Evolutionary conservation across 2,888 invertebrate genomes (phyloP).

Genomic region (Terebella lapidaria): DNA sequence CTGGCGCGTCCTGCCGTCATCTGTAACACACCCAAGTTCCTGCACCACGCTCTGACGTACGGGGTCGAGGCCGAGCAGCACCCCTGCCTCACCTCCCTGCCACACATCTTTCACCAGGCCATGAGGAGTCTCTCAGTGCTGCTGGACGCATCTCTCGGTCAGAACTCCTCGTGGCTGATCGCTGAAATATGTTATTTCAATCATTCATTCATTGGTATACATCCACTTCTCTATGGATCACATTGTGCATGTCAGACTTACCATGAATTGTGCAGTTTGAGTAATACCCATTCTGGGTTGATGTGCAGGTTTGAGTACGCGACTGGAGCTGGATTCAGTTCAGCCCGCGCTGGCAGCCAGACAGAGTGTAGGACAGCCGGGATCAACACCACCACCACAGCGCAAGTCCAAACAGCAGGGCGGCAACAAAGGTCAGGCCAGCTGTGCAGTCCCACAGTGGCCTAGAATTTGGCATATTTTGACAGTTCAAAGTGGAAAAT

Average conservation of each 20-base stretch:
- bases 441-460: too few relatives aligned
- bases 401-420: background rate
- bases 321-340: too few relatives aligned
- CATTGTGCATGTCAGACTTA: too few relatives aligned
- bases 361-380: constrained; percentile 1
- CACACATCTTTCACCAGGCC: constrained; percentile 85
- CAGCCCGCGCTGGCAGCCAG: too few relatives aligned
- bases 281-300: too few relatives aligned
- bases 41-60: constrained; percentile 75
- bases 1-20: constrained; percentile 58
- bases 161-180: background rate
- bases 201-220: too few relatives aligned
- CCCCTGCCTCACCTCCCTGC: constrained; percentile 59
- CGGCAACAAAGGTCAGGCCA: background rate
- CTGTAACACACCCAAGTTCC: constrained; percentile 74
- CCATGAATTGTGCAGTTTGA: too few relatives aligned
- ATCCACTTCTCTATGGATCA: too few relatives aligned
- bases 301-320: too few relatives aligned
- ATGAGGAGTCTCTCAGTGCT: constrained; percentile 88
- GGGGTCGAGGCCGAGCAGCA: constrained; percentile 87
- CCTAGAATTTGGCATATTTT: too few relatives aligned
- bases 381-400: constrained; percentile 1
- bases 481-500: too few relatives aligned
- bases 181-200: too few relatives aligned
- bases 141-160: constrained; percentile 89